phyloP scores from a whole-genome alignment of 2,797 vertebrate genomes.

The Enteromius afrohamiltoni region DNA sequence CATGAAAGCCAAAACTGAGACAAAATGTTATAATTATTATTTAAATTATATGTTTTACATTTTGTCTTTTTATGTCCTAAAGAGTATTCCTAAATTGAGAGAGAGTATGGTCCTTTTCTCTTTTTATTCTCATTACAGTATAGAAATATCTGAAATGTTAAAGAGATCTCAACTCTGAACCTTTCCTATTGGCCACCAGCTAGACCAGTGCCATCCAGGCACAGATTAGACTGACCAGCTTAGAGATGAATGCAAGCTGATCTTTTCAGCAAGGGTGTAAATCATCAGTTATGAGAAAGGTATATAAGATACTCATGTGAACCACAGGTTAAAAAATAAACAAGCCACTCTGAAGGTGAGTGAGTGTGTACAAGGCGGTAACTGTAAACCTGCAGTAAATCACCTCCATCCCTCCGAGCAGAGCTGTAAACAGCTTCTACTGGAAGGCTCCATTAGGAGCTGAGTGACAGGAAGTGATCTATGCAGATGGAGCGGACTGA shows the following conservation, averaged over 20 bases:
- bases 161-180: neutral
- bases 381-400: conserved; percentile 62
- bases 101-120: neutral
- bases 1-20: neutral
- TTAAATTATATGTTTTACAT: neutral
- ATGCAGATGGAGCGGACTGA: conserved; percentile 46
- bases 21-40: neutral
- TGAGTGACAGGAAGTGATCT: conserved; percentile 73
- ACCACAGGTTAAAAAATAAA: conserved; percentile 18
- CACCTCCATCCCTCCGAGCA: conserved; percentile 67
- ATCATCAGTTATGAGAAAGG: neutral
- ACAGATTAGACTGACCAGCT: neutral
- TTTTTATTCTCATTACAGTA: neutral
- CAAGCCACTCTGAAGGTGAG: conserved; percentile 8
- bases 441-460: conserved; percentile 74
- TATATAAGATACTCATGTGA: conserved; percentile 2
- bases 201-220: neutral
- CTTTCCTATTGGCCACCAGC: neutral
- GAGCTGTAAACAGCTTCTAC: conserved; percentile 67
- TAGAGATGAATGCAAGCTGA: neutral
- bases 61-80: neutral
- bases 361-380: conserved; percentile 17
- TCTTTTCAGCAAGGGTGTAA: neutral
- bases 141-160: neutral
- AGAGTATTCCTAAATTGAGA: neutral